Base-by-base conservation (phyloP, 2,113 vertebrate species). In the Syngnathus floridae region DNA sequence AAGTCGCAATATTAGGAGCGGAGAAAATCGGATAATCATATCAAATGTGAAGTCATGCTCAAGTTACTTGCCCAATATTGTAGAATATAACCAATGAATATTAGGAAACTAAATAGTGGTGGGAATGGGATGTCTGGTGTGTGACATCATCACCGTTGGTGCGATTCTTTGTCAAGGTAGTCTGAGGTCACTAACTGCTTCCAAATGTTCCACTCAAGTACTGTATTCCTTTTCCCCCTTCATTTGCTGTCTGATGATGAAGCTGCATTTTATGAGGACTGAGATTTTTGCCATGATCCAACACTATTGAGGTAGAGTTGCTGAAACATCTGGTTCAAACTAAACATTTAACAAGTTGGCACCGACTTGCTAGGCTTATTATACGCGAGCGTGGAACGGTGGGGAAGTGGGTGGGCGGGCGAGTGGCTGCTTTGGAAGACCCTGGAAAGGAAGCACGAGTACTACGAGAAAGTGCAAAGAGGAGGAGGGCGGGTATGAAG, bases 401-500 rank as follows among this genome's bases (percentile, higher is more conserved):
- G 62, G 69, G 16, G 4, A 61, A 60, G 7, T 7, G 49, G n/a
- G n/a, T n/a, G n/a, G n/a, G n/a, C n/a, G n/a, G 9, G 70, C 83
- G 66, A 52, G 82, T 71, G 76, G 61, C 73, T 69, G 61, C 73
- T 70, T 83, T 75, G 83, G 59, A 84, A 86, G 82, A 19, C 63
- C 65, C 67, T 40, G 66, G 69, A 68, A 74, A 74, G 43, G 36
- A 74, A n/a, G 70, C 60, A 56, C 56, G 45, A 2, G 26, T 26
- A 83, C 51, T 65, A 82, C 65, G 66, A 74, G 62, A 72, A 69
- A 82, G 72, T 78, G 78, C 65, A 64, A 66, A 65, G 5, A 7
- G 54, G 54, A 54, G 31, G 73, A 16, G 71, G 84, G 67, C 63
- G 79, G 70, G 79, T 59, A 80, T 73, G 48, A 52, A 64, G 26